Conservation (phyloP, 2,113 vertebrate genomes). For the Anguilla rostrata region DNA sequence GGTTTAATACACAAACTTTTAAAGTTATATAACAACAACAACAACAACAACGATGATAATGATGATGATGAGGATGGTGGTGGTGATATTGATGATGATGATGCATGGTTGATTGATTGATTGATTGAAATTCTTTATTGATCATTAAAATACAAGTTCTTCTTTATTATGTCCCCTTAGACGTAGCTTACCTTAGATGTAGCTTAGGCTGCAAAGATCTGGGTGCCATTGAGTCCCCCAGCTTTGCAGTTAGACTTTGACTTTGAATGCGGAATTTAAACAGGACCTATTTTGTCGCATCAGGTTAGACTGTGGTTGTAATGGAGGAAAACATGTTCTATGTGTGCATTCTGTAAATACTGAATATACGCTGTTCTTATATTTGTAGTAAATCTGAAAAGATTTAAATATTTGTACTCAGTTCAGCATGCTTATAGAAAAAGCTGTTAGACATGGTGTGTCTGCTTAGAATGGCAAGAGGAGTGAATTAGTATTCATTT, state of each 20-base stretch:
- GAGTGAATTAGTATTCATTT: background rate
- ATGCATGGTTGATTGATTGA: too few relatives aligned
- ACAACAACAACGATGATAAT: too few relatives aligned
- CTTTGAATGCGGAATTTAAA: too few relatives aligned
- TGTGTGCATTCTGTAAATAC: background rate
- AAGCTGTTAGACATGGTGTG: background rate
- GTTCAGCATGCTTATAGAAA: background rate
- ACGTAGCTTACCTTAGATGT: background rate
- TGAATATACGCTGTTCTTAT: too few relatives aligned
- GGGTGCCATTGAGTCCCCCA: too few relatives aligned
- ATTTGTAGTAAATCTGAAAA: too few relatives aligned
- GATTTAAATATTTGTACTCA: background rate
- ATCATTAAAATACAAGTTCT: too few relatives aligned
- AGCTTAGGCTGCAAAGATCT: background rate
- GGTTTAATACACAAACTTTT: slow-evolving; percentile 13
- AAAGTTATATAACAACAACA: too few relatives aligned
- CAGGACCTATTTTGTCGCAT: too few relatives aligned
- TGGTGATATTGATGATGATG: too few relatives aligned
- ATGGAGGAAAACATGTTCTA: background rate
- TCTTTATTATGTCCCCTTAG: background rate
- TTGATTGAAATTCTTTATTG: too few relatives aligned
- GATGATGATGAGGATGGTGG: background rate
- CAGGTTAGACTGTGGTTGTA: background rate
- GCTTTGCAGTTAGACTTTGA: too few relatives aligned
- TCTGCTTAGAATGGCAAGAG: background rate